These are phyloP conservation scores for Pyrrhosoma nymphula DNA, from an alignment of 2,888 invertebrate genomes.

Conservation along the genomic window DNA sequence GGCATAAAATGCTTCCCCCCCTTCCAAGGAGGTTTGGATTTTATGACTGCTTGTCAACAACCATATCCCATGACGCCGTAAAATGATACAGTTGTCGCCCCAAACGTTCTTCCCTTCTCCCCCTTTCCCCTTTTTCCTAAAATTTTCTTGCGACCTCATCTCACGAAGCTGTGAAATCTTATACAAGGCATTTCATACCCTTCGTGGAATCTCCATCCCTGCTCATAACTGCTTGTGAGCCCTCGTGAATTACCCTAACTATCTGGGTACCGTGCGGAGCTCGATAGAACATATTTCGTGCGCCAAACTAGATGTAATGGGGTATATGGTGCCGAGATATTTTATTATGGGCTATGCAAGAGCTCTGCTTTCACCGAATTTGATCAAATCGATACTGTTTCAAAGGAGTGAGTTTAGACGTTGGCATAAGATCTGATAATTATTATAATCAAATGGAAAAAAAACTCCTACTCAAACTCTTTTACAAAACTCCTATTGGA, in stretches of 20 bases:
- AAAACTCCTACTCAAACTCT: too few relatives aligned
- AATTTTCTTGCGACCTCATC: neutral
- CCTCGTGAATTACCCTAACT: neutral
- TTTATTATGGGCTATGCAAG: too few relatives aligned
- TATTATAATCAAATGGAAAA: too few relatives aligned
- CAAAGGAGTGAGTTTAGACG: too few relatives aligned
- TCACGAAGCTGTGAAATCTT: neutral
- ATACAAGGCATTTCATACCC: neutral
- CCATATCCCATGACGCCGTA: neutral
- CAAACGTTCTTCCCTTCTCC: neutral
- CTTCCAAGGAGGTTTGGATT: neutral
- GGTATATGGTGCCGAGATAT: too few relatives aligned
- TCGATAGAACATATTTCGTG: neutral
- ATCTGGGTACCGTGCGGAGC: neutral
- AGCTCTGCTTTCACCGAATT: too few relatives aligned
- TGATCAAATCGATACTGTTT: too few relatives aligned
- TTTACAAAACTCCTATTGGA: too few relatives aligned
- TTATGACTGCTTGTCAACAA: neutral
- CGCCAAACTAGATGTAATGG: too few relatives aligned
- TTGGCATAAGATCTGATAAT: too few relatives aligned
- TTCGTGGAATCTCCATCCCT: neutral
- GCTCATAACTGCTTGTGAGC: neutral
- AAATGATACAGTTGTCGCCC: conserved; percentile 25
- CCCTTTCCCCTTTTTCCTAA: neutral
- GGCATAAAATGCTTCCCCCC: neutral